Conservation (phyloP, 2,888 invertebrate genomes). For the Calephelis perditalis region DNA sequence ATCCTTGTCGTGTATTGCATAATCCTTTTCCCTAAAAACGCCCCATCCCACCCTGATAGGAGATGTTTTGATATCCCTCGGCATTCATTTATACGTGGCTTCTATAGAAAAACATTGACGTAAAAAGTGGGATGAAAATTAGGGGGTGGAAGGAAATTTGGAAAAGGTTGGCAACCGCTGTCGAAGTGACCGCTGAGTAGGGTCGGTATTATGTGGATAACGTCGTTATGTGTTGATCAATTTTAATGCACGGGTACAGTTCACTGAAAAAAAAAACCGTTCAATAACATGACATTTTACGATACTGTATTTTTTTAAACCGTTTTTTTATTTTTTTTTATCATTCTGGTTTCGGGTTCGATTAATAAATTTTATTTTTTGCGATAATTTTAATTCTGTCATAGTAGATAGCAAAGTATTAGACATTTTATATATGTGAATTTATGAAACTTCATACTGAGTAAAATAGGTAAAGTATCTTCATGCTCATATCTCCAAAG, state of each 20-base stretch:
- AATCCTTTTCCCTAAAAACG: conserved; percentile 71
- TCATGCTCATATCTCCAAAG: no score
- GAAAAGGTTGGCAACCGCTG: conserved; percentile 68
- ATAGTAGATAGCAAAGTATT: no score
- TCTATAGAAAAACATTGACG: conserved; percentile 77
- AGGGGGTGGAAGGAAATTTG: conserved; percentile 47
- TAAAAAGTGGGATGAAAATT: conserved; percentile 73
- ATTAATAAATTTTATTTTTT: no score
- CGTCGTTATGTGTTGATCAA: conserved; percentile 77
- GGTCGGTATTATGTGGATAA: conserved; percentile 73
- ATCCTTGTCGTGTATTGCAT: conserved; percentile 44
- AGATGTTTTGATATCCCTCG: conserved; percentile 74
- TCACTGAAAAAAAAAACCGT: conserved; percentile 25
- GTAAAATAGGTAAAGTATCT: no score
- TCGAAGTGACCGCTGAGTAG: conserved; percentile 77
- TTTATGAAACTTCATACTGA: no score
- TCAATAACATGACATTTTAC: conserved; percentile 24
- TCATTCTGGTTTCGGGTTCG: no score
- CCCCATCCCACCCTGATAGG: conserved; percentile 59
- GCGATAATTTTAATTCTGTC: no score
- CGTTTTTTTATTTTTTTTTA: no score
- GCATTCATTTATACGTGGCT: conserved; percentile 63
- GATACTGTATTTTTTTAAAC: no score
- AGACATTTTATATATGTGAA: no score
- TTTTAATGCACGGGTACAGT: conserved; percentile 64